These are phyloP conservation scores for Amphiprion clarkii DNA, from an alignment of 2,797 vertebrate genomes.

Conservation along the genomic window DNA sequence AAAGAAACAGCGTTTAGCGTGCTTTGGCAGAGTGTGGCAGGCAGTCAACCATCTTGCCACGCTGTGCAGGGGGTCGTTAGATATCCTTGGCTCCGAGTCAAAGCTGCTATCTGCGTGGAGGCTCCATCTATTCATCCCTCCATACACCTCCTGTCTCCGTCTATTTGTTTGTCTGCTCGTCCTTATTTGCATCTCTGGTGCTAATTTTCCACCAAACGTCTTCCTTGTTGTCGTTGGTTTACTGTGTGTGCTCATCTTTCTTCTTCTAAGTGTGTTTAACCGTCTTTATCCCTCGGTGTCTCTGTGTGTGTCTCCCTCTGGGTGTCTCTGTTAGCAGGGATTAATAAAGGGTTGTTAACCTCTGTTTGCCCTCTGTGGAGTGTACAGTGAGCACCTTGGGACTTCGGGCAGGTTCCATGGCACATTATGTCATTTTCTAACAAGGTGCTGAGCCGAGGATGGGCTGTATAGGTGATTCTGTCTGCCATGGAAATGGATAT, in stretches of 20 bases:
- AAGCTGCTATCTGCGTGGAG: constrained; percentile 33
- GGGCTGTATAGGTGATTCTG: constrained; percentile 23
- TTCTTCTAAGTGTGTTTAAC: constrained; percentile 28
- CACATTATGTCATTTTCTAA: constrained; percentile 61
- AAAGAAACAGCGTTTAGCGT: constrained; percentile 48
- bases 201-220: not conserved
- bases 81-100: constrained; percentile 52
- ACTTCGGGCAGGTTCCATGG: constrained; percentile 48
- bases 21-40: constrained; percentile 41
- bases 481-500: constrained; percentile 15
- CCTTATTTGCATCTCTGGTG: constrained; percentile 30
- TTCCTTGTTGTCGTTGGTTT: constrained; percentile 32
- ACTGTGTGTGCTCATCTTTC: not conserved
- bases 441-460: constrained; percentile 37
- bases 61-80: constrained; percentile 43
- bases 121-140: constrained; percentile 10
- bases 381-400: constrained; percentile 64
- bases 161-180: constrained; percentile 3
- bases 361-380: constrained; percentile 67
- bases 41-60: constrained; percentile 52
- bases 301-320: constrained; percentile 32
- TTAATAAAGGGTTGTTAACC: constrained; percentile 77
- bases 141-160: constrained; percentile 8
- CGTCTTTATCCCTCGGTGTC: constrained; percentile 31
- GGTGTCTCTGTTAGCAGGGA: constrained; percentile 67